Evolutionary conservation across 2,888 invertebrate genomes (phyloP).

Genomic region (Nemotelus nigrinus): DNA sequence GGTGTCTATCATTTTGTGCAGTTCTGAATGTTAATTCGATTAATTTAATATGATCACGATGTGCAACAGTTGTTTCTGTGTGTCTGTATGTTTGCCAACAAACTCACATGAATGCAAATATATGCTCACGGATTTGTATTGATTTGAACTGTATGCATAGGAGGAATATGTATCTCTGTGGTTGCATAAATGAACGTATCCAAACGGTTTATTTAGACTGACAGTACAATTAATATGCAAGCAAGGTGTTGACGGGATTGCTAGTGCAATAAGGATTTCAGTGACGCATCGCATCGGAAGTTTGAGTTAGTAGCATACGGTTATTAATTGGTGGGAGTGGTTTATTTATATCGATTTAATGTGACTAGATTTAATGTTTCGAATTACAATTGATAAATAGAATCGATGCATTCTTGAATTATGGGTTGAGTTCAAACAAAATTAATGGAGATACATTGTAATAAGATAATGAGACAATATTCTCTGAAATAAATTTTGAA

Average conservation of each 20-base stretch:
- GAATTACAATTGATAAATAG: too few species aligned
- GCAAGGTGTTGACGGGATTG: neutral
- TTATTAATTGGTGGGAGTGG: neutral
- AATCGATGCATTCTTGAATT: too few species aligned
- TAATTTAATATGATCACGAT: neutral
- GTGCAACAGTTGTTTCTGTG: neutral
- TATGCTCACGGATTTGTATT: constrained; percentile 1
- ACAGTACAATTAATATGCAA: neutral
- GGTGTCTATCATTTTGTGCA: constrained; percentile 6
- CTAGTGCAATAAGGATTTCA: neutral
- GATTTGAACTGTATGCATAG: neutral
- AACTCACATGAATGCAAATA: too few species aligned
- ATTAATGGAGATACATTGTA: too few species aligned
- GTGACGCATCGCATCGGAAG: neutral
- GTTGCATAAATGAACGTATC: neutral
- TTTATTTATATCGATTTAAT: too few species aligned
- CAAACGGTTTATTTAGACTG: neutral
- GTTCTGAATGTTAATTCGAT: constrained; percentile 6
- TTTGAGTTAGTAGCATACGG: neutral
- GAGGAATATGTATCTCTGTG: neutral
- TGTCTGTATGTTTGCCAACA: too few species aligned
- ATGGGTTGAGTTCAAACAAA: too few species aligned
- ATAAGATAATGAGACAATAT: too few species aligned
- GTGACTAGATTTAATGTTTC: too few species aligned
- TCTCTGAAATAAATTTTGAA: too few species aligned